Conservation (phyloP, 2,797 vertebrate genomes). For the Sebastes matsubarae region DNA sequence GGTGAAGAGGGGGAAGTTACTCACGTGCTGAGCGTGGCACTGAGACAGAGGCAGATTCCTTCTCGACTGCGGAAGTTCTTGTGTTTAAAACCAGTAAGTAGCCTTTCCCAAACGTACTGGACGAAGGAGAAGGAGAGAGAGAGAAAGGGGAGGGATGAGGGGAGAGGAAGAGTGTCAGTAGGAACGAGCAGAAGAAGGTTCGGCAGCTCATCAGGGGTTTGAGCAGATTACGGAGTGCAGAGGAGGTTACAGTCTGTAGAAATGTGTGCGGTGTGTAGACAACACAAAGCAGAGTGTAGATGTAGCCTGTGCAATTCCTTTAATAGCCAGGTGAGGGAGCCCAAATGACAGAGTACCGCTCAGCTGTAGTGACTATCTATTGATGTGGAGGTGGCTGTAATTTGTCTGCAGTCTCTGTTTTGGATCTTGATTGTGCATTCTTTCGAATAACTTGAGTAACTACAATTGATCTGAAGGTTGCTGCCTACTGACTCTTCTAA, state of each 20-base stretch:
- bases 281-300: slow-evolving; percentile 3
- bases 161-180: not conserved
- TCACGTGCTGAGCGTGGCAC: slow-evolving; percentile 92
- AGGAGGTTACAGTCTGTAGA: slow-evolving; percentile 26
- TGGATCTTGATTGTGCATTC: not conserved
- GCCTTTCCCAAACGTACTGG: slow-evolving; percentile 94
- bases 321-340: slow-evolving; percentile 63
- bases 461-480: not conserved
- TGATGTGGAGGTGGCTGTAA: slow-evolving; percentile 15
- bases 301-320: not conserved
- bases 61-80: slow-evolving; percentile 98
- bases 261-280: not conserved
- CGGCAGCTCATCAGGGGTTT: not conserved
- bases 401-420: not conserved
- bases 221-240: slow-evolving; percentile 33
- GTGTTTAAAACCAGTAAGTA: slow-evolving; percentile 93
- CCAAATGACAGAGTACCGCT: not conserved
- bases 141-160: not conserved
- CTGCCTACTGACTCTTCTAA: not conserved
- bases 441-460: not conserved
- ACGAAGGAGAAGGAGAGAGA: slow-evolving; percentile 3
- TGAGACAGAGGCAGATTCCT: slow-evolving; percentile 93
- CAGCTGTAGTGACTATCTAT: not conserved
- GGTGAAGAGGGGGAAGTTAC: slow-evolving; percentile 66
- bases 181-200: not conserved